These are phyloP conservation scores for Stenodera caucasica DNA, from an alignment of 2,888 invertebrate species.

Conservation along the genomic window DNA sequence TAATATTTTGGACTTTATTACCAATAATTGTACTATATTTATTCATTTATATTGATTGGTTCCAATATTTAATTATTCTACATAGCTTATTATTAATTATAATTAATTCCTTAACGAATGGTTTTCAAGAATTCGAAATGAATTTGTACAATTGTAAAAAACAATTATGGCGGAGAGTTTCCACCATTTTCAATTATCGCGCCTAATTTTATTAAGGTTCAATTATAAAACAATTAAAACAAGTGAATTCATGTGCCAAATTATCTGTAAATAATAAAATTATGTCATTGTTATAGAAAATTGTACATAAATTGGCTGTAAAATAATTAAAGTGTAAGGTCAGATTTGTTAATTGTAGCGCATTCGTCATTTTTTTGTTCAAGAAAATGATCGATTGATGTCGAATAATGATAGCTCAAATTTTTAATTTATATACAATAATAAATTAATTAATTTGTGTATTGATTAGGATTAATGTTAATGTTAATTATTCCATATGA, in stretches of 20 bases:
- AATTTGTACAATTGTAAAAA: slow-evolving; percentile 33
- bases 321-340: too few relatives aligned
- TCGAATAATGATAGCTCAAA: too few relatives aligned
- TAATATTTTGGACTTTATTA: slow-evolving; percentile 68
- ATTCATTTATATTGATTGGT: slow-evolving; percentile 55
- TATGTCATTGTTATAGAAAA: too few relatives aligned
- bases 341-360: too few relatives aligned
- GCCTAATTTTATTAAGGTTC: too few relatives aligned
- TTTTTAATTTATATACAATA: too few relatives aligned
- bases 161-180: slow-evolving; percentile 6
- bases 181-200: slow-evolving; percentile 15
- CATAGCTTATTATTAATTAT: slow-evolving; percentile 61
- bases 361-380: too few relatives aligned
- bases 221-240: neutral
- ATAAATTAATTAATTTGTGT: too few relatives aligned
- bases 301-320: too few relatives aligned
- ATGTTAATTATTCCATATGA: too few relatives aligned
- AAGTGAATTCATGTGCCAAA: slow-evolving; percentile 24
- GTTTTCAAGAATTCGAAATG: slow-evolving; percentile 65
- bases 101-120: slow-evolving; percentile 61
- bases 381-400: too few relatives aligned
- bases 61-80: slow-evolving; percentile 61
- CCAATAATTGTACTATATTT: slow-evolving; percentile 58
- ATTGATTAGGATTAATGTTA: too few relatives aligned
- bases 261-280: neutral